Evolutionary conservation across 2,888 invertebrate species (phyloP).

Genomic region (Salticus scenicus): DNA sequence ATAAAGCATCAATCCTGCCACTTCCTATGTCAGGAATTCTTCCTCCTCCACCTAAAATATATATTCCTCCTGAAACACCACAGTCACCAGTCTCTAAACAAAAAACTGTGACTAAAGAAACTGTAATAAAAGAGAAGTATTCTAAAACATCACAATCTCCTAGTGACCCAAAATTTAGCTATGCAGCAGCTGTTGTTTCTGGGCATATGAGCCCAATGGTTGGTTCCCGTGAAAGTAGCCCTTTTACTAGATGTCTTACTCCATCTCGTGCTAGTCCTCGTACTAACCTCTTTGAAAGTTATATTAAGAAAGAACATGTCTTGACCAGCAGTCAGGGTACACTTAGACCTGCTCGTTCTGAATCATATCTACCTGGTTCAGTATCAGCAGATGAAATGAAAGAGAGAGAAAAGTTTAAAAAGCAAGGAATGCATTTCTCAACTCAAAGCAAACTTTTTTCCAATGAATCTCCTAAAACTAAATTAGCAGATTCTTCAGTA

Average conservation of each 20-base stretch:
- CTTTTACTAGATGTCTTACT: conserved; percentile 30
- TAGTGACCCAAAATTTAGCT: conserved; percentile 23
- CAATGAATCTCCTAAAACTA: conserved; percentile 1
- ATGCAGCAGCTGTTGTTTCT: conserved; percentile 42
- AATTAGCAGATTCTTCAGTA: background rate
- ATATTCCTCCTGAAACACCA: conserved; percentile 56
- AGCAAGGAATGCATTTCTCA: background rate
- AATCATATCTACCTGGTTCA: background rate
- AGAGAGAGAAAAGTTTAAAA: conserved; percentile 34
- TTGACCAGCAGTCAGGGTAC: conserved; percentile 1
- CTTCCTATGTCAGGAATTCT: conserved; percentile 59
- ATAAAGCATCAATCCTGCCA: conserved; percentile 60
- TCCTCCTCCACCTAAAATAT: conserved; percentile 66
- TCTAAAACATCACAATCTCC: conserved; percentile 37
- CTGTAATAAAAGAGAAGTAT: conserved; percentile 31
- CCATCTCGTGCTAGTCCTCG: conserved; percentile 35
- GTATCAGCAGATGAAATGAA: background rate
- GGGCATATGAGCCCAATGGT: conserved; percentile 44
- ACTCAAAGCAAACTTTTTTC: background rate
- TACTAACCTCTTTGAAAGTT: conserved; percentile 2
- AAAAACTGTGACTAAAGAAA: conserved; percentile 17
- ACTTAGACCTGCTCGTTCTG: conserved; percentile 2
- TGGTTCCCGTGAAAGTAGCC: conserved; percentile 26
- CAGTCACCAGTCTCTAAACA: conserved; percentile 29
- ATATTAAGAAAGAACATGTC: conserved; percentile 22